Base-by-base conservation (phyloP, 2,888 invertebrate genomes). In the Hipparchia sbordonii region DNA sequence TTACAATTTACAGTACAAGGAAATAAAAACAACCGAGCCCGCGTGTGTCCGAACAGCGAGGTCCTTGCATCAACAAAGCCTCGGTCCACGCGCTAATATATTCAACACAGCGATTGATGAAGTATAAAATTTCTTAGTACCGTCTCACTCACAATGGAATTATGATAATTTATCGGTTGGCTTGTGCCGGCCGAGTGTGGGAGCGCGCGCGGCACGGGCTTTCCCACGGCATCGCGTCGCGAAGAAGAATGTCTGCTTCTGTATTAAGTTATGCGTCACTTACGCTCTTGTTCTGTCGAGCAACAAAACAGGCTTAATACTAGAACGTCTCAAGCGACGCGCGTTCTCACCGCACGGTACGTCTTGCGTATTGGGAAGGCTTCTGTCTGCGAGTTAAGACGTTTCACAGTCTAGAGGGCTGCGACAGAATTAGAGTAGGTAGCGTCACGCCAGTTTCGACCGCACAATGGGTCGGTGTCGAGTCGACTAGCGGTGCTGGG, bases 111-210 rank as follows among this genome's bases (percentile, higher is more conserved):
- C 93, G 91, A 92, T 93, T 92, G 93, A 93, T 92, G 92, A 92
- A 92, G 92, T 92, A 92, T 93, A 92, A 92, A 92, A 92, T 93
- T 93, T 93, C 93, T 93, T 91, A 90, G 93, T 92, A 93, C 90
- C 92, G 93, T 92, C 93, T 92, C 92, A 91, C 91, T 92, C 92
- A 93, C 93, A 93, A 93, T 93, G 91, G 93, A 93, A 93, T 93
- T 93, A 93, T 93, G 93, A 93, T 93, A 93, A 93, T 93, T 93
- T 93, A 93, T 93, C 93, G 93, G 89, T 91, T 94, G 92, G 92
- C 93, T 92, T 91, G 93, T 93, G 92, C 93, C 92, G 92, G 89
- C 88, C 88, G 90, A 90, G 93, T 93, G 94, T 94, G 94, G 94
- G 94, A 94, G 94, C 94, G 93, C 91, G 92, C 91, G 85, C 87